Evolutionary conservation across 2,113 vertebrate species (phyloP).

Genomic region (Melanerpes formicivorus): DNA sequence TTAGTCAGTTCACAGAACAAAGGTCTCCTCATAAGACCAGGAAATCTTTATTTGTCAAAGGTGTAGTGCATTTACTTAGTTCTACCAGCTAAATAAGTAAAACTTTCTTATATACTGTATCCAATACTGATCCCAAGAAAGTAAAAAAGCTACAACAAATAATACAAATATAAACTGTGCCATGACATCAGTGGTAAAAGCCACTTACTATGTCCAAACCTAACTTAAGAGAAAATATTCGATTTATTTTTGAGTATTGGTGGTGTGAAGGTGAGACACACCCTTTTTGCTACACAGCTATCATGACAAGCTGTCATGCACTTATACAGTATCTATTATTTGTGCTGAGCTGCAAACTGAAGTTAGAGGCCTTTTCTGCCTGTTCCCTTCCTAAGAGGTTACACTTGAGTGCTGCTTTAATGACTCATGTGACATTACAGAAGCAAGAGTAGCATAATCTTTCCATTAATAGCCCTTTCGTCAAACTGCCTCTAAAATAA

Average conservation of each 20-base stretch:
- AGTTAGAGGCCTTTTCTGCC: background rate
- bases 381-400: background rate
- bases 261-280: background rate
- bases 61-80: constrained; percentile 21
- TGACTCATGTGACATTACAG: background rate
- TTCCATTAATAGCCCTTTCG: background rate
- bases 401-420: background rate
- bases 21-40: background rate
- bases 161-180: background rate
- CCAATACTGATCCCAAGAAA: background rate
- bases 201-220: background rate
- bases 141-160: background rate
- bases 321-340: background rate
- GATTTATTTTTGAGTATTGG: background rate
- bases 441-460: background rate
- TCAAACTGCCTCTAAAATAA: background rate
- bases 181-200: background rate
- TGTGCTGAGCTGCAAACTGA: background rate
- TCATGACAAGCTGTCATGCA: background rate
- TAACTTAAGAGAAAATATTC: background rate
- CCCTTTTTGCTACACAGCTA: background rate
- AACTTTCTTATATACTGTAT: background rate
- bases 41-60: constrained; percentile 54
- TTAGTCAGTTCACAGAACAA: constrained; percentile 18
- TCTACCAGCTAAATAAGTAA: background rate